Evolutionary conservation across 1,140 invertebrate species (phyloP).

Genomic region (Lucilia sericata): DNA sequence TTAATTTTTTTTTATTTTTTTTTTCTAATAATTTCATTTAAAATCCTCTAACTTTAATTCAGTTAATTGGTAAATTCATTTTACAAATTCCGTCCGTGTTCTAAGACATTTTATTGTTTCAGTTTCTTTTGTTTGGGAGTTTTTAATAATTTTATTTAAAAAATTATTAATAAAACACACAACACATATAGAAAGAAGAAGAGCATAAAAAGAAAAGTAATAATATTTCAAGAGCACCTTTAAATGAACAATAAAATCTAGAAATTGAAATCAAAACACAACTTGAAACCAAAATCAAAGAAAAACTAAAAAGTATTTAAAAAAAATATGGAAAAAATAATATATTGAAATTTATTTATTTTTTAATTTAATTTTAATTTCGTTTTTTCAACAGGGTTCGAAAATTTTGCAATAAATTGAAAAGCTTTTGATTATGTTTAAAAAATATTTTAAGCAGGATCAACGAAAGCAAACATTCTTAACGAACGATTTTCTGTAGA

Average conservation of each 20-base stretch:
- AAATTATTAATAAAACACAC: slow-evolving; percentile 24
- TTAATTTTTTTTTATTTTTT: not conserved
- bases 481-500: too few species aligned
- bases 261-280: slow-evolving; percentile 38
- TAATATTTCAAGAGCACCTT: slow-evolving; percentile 42
- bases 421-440: too few species aligned
- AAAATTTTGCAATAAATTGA: too few species aligned
- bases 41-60: not conserved
- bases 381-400: not conserved
- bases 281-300: slow-evolving; percentile 32
- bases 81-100: slow-evolving; percentile 42
- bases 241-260: slow-evolving; percentile 41
- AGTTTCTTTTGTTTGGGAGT: not conserved
- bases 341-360: not conserved
- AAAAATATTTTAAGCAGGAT: too few species aligned
- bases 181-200: not conserved
- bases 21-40: too few species aligned
- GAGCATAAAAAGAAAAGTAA: not conserved
- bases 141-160: not conserved
- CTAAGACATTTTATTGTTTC: not conserved
- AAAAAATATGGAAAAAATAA: not conserved
- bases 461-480: too few species aligned
- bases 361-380: not conserved
- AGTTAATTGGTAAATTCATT: not conserved
- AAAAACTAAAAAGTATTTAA: not conserved